Evolutionary conservation across 2,888 invertebrate genomes (phyloP), one percentile per base, ranked within the genome.

Genomic region (Dicycla oo): DNA sequence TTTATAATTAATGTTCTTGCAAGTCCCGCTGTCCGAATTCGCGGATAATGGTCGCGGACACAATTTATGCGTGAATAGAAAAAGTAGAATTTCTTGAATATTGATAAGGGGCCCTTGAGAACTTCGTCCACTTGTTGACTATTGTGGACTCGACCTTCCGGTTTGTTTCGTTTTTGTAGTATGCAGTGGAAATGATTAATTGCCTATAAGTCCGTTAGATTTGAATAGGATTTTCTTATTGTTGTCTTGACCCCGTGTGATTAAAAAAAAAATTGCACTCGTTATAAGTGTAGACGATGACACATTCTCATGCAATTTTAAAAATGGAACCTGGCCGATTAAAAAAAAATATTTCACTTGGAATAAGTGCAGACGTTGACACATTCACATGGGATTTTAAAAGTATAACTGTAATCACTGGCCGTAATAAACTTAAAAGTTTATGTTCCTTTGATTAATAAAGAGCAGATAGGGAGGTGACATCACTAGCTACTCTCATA

Each of bases 31-130:
- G 94, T 94, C 88, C 81, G 89, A 87, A 89, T 91, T 90, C 94
- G 94, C 94, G 94, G 92, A 92, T 93, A 94, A 94, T 91, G 81
- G 91, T 57, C 66, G 79, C 92, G 93, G 92, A 90, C 91, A 90
- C 88, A 88, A 91, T 92, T 93, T 94, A 92, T 86, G 83, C 89
- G 91, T 85, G 81, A 78, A 88, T 90, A 87, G 89, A 92, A 81
- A 94, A 94, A 95, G 95, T 94, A 86, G 95, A 91, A 92, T 93
- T 93, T 94, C 95, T 94, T 95, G 95, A 93, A 94, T 95, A 94
- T 94, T 93, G 94, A 94, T 94, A 83, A 88, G 86, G 89, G 84
- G 86, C 83, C 86, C 92, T 91, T 94, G 94, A 92, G 94, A 94
- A 94, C 91, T 87, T 13, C 34, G 82, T 86, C 86, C 93, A 94